These are phyloP conservation scores for Laticauda laticaudata DNA, from an alignment of 2,113 vertebrate genomes.

Conservation along the genomic window DNA sequence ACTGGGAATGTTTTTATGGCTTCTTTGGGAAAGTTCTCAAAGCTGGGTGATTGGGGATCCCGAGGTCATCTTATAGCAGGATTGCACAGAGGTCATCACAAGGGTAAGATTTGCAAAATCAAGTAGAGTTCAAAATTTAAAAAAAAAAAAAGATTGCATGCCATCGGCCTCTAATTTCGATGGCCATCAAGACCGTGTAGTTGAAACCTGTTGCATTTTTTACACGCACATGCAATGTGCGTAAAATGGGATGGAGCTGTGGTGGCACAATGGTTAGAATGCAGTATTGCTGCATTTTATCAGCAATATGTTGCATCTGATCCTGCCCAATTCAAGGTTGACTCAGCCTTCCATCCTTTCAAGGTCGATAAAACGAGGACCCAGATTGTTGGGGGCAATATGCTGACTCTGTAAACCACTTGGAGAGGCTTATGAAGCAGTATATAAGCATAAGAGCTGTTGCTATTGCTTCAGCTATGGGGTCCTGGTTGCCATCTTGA, in stretches of 20 bases:
- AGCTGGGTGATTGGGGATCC: neutral
- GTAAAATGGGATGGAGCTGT: neutral
- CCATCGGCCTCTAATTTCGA: neutral
- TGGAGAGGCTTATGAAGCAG: neutral
- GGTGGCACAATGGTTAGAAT: neutral
- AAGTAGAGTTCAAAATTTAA: neutral
- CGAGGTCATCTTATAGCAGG: neutral
- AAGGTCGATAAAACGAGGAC: neutral
- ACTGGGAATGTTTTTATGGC: rapidly evolving
- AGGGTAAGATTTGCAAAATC: neutral
- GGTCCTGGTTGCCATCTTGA: neutral
- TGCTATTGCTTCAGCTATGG: neutral
- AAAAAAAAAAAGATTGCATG: neutral
- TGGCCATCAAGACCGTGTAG: neutral
- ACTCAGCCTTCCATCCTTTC: neutral
- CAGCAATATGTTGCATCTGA: neutral
- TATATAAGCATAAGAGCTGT: neutral
- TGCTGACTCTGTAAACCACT: neutral
- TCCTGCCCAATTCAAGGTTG: neutral
- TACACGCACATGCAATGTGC: neutral
- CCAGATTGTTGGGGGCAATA: neutral
- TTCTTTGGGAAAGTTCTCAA: neutral
- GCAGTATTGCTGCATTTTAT: neutral
- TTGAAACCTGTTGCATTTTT: neutral
- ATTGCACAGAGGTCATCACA: neutral